phyloP scores from a whole-genome alignment of 2,113 vertebrate genomes.

The Agapornis roseicollis region DNA sequence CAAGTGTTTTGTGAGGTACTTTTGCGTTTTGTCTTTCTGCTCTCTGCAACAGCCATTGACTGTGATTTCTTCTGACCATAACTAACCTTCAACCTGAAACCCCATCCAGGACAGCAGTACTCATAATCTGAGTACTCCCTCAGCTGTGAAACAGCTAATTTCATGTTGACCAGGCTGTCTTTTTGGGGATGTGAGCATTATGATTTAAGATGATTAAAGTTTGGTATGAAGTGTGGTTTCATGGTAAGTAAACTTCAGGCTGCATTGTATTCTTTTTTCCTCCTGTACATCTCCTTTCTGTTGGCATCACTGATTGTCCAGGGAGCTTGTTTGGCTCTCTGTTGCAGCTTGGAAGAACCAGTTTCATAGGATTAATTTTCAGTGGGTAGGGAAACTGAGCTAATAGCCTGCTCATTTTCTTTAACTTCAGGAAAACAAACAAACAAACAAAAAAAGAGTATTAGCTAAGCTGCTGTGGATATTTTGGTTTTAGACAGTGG shows the following conservation, averaged over 20 bases:
- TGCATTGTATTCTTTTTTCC: background rate
- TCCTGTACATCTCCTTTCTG: background rate
- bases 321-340: background rate
- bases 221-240: accelerated
- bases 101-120: background rate
- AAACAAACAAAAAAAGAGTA: background rate
- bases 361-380: background rate
- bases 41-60: background rate
- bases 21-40: background rate
- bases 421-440: background rate
- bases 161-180: background rate
- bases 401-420: background rate
- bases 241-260: background rate
- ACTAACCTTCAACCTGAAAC: background rate
- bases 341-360: background rate
- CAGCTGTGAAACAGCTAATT: background rate
- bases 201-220: background rate
- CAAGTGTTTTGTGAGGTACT: background rate
- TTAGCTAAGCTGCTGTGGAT: background rate
- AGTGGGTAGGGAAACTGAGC: background rate
- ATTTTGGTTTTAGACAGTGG: background rate
- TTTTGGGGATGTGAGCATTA: no score
- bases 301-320: background rate
- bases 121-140: background rate
- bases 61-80: background rate